Base-by-base conservation (phyloP, 2,888 invertebrate genomes). In the Suillia variegata region DNA sequence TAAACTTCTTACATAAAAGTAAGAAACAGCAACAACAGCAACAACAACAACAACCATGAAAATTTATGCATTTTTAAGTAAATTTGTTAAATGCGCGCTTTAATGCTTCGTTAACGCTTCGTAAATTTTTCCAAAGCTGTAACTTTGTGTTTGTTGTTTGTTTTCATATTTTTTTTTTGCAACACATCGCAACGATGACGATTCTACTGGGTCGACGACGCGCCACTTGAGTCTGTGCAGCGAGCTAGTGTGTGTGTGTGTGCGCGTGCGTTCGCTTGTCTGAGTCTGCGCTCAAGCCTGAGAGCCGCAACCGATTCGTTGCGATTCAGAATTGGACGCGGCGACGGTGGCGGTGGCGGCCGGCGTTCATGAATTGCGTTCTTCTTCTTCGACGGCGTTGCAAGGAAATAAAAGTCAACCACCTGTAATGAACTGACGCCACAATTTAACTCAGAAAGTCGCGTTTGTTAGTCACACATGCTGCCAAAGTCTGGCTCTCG, bases 51-150 rank as follows among this genome's bases (percentile, higher is more conserved):
- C 6, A 45, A 18, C 6, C 2, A 45, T 5, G 63, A 58, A 73
- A 74, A 70, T 73, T 70, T 73, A 74, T 76, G 75, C 73, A 74
- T 73, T 76, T 75, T 77, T 73, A 71, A 74, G 73, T 76, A 77
- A 76, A 78, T 77, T 77, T 77, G 78, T 77, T 78, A 77, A 78
- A 78, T 76, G 77, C 70, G 75, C 78, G 77, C 78, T 78, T 78
- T 78, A 77, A 78, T 78, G 77, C 76, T 75, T 77, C 78, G 77
- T 76, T 78, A 71, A 76, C 75, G 75, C 74, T 77, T 75, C 73
- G 73, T 72, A 73, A 68, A 74, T 69, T 73, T 73, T 74, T 69
- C 73, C 68, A 70, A 73, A 67, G 38, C 15, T 10, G n/a, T n/a
- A 5, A 38, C 10, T 38, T 31, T 38, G 38, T 8, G 15, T 38